Percentiles rank a stretch among this genome's conserved stretches.
Evolutionary conservation across 1,140 invertebrate species (phyloP).

Genomic region (Halictus rubicundus): DNA sequence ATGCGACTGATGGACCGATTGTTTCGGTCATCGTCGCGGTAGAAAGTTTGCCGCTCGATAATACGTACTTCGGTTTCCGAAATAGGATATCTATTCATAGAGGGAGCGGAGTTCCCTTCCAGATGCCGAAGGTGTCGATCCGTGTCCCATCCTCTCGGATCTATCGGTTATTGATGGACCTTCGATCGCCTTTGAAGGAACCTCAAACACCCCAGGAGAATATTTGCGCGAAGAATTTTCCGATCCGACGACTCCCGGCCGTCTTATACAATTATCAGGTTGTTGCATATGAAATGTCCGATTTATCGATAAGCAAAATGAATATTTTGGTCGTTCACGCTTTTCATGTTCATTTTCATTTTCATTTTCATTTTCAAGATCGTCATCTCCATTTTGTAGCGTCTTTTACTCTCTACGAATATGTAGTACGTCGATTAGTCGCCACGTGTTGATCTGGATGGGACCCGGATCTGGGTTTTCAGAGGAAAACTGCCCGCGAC

Average conservation of each 20-base stretch:
- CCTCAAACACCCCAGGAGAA: conserved; percentile 26
- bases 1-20: conserved; percentile 27
- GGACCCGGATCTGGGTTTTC: not conserved
- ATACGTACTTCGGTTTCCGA: conserved; percentile 43
- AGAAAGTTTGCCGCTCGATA: conserved; percentile 29
- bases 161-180: conserved; percentile 39
- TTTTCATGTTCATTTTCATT: too few species aligned
- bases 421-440: too few species aligned
- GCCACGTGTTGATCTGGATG: too few species aligned
- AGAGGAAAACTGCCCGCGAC: too few species aligned
- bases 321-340: too few species aligned
- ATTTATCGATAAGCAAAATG: too few species aligned
- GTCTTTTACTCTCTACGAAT: too few species aligned
- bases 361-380: too few species aligned
- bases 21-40: conserved; percentile 15
- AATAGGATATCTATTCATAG: conserved; percentile 49
- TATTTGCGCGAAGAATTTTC: conserved; percentile 37
- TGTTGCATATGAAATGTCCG: too few species aligned
- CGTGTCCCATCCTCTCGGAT: conserved; percentile 30
- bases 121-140: conserved; percentile 35
- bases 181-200: conserved; percentile 26
- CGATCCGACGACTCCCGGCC: not conserved
- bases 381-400: too few species aligned
- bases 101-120: conserved; percentile 13
- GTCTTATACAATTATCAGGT: not conserved